These are phyloP conservation scores for Myiagra hebetior DNA, from an alignment of 2,113 vertebrate genomes.

Conservation along the genomic window DNA sequence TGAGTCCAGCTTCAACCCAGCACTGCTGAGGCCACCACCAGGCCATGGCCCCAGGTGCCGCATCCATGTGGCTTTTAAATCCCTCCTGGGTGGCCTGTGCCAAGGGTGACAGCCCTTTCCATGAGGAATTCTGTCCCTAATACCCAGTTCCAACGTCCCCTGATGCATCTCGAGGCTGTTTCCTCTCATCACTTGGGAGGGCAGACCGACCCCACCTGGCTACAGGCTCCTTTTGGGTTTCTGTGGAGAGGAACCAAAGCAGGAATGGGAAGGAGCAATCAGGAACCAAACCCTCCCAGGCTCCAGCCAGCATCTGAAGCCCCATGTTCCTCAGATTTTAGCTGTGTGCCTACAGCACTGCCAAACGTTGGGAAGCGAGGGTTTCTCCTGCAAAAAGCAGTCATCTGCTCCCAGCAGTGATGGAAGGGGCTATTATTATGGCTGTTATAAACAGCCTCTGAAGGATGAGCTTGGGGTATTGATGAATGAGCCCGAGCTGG, in stretches of 20 bases:
- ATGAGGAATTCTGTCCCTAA: neutral
- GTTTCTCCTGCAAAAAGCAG: neutral
- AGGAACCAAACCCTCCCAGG: neutral
- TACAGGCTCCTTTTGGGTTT: neutral
- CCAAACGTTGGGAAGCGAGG: neutral
- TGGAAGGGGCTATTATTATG: neutral
- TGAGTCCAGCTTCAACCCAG: neutral
- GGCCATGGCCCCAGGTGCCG: neutral
- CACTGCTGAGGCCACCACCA: neutral
- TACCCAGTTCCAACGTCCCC: accelerated
- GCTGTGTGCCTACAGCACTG: neutral
- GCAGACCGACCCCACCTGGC: neutral
- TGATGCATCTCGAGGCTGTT: neutral
- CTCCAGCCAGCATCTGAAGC: neutral
- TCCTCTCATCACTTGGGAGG: neutral
- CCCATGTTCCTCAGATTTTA: neutral
- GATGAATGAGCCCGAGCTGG: neutral
- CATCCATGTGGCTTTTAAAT: neutral
- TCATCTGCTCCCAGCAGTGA: neutral
- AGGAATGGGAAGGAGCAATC: neutral
- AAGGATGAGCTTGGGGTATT: neutral
- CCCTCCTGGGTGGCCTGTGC: neutral
- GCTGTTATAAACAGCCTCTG: neutral
- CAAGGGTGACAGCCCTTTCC: neutral
- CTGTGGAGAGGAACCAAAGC: neutral